phyloP scores from a whole-genome alignment of 2,113 vertebrate genomes.

The Monarcha castaneiventris region DNA sequence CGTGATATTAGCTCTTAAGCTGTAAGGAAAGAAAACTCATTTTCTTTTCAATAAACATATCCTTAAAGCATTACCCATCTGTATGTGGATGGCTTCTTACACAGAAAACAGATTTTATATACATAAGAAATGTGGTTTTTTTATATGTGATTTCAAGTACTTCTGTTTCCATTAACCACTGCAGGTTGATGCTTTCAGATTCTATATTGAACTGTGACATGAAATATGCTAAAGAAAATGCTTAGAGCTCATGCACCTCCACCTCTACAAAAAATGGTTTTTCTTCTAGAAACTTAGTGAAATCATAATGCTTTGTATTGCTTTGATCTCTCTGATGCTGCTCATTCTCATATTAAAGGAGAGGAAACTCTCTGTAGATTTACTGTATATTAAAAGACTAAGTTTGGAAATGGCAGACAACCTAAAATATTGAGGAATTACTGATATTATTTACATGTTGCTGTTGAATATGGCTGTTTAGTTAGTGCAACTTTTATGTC shows the following conservation, averaged over 20 bases:
- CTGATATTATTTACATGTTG: not conserved
- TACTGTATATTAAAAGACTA: not conserved
- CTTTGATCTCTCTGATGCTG: not conserved
- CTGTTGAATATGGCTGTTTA: not conserved
- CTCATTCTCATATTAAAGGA: not conserved
- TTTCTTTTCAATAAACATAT: not conserved
- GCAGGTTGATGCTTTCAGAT: not conserved
- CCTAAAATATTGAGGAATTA: not conserved
- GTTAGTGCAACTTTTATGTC: not conserved
- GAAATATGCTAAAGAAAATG: not conserved
- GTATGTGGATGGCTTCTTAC: not conserved
- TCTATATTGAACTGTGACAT: not conserved
- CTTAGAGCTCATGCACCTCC: not conserved
- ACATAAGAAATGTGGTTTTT: not conserved
- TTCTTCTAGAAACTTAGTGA: not conserved
- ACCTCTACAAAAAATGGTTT: not conserved
- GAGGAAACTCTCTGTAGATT: not conserved
- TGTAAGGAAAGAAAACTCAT: not conserved
- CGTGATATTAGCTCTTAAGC: not conserved
- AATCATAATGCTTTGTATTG: not conserved
- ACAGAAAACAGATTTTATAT: not conserved
- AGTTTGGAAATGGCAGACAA: not conserved
- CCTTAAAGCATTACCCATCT: not conserved
- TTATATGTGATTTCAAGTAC: not conserved
- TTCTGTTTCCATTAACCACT: not conserved